Percentiles rank a stretch among this genome's conserved stretches.
Evolutionary conservation across 23 tunicate species (phyloP).

Genomic region (Trididemnum clinides): DNA sequence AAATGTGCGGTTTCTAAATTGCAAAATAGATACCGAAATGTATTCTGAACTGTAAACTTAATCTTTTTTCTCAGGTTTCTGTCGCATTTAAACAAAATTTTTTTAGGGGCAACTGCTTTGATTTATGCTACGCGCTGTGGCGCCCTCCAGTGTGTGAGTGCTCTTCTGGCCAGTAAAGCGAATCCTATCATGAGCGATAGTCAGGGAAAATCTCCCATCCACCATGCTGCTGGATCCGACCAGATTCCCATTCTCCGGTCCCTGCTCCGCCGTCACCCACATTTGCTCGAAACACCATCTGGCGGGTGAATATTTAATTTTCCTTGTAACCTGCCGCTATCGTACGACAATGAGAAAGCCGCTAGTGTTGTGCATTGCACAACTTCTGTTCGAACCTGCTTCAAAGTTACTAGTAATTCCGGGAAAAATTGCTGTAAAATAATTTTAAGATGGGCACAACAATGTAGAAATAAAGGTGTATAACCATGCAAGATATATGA

Average conservation of each 20-base stretch:
- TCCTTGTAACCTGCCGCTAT: too few species aligned
- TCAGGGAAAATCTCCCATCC: slow-evolving; percentile 63
- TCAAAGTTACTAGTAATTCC: too few species aligned
- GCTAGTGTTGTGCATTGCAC: too few species aligned
- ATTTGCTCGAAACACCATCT: slow-evolving; percentile 73
- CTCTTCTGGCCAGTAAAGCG: slow-evolving; percentile 68
- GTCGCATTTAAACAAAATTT: not conserved
- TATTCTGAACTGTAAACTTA: too few species aligned
- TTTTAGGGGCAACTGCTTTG: slow-evolving; percentile 68
- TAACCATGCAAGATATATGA: too few species aligned
- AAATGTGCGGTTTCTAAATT: too few species aligned
- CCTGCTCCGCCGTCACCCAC: slow-evolving; percentile 59
- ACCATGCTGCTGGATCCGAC: slow-evolving; percentile 75
- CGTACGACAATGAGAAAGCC: too few species aligned
- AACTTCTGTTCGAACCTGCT: too few species aligned
- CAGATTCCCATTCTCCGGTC: slow-evolving; percentile 56
- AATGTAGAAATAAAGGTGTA: too few species aligned
- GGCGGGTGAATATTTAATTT: slow-evolving; percentile 78
- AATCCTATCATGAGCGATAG: slow-evolving; percentile 64
- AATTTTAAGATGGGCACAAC: too few species aligned
- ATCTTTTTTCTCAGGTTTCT: not conserved
- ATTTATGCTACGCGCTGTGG: slow-evolving; percentile 84
- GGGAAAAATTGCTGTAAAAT: too few species aligned
- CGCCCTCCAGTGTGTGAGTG: slow-evolving; percentile 69
- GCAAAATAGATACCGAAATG: not conserved